Percentiles rank a stretch among this genome's conserved stretches.
Evolutionary conservation across 2,888 invertebrate species (phyloP).

Genomic region (Stomorhina lunata): DNA sequence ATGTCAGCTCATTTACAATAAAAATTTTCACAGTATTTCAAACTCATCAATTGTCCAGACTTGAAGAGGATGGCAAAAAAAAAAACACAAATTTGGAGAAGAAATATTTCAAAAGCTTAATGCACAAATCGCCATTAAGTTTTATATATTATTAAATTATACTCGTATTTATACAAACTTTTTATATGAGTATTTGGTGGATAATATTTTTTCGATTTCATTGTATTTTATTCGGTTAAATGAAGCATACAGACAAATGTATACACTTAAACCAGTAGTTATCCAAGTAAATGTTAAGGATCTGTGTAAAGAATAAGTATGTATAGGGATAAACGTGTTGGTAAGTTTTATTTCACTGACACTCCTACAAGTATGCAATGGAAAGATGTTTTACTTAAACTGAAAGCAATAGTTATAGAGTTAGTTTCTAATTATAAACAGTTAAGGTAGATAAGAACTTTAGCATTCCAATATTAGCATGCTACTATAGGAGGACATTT

Average conservation of each 20-base stretch:
- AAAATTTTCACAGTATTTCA: constrained; percentile 10
- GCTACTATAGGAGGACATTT: too few species aligned
- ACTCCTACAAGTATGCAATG: neutral
- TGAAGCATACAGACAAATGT: constrained; percentile 61
- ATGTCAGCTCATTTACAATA: constrained; percentile 20
- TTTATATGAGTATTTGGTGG: neutral
- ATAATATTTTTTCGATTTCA: neutral
- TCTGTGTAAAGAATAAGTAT: constrained; percentile 10
- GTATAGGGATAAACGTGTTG: neutral
- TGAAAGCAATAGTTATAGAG: too few species aligned
- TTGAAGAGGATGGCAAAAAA: neutral
- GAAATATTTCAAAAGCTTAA: too few species aligned
- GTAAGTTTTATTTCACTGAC: neutral
- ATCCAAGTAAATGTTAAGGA: constrained; percentile 38
- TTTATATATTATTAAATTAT: constrained; percentile 7
- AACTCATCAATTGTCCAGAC: constrained; percentile 18
- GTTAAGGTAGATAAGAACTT: too few species aligned
- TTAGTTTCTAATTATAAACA: too few species aligned
- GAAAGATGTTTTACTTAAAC: too few species aligned
- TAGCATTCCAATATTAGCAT: too few species aligned
- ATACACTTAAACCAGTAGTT: constrained; percentile 55
- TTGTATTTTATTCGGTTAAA: constrained; percentile 47
- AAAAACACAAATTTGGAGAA: constrained; percentile 24
- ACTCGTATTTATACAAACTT: neutral
- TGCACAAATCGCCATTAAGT: constrained; percentile 23